Base-by-base conservation (phyloP, 2,888 invertebrate species). In the Prenolepis imparis region DNA sequence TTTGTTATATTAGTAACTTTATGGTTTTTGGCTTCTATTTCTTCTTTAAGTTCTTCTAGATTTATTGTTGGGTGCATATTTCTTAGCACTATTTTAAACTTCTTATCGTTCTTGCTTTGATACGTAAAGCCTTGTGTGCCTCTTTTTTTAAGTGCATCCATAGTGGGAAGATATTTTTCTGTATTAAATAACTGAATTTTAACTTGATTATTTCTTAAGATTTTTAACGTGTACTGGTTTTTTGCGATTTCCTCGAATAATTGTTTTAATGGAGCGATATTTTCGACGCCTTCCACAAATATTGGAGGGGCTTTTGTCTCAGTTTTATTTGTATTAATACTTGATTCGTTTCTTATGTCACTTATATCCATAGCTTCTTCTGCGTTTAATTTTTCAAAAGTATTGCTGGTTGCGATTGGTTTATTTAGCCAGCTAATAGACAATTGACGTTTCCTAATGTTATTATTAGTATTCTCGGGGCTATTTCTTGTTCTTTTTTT, bases 51-150 rank as follows among this genome's bases (percentile, higher is more conserved):
- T n/a, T n/a, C n/a, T n/a, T n/a, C n/a, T n/a, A n/a, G 3, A 11
- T 55, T n/a, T 55, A 12, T 57, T 57, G 12, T 57, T 24, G 57
- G 57, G 12, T 57, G 57, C 24, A 57, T 57, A n/a, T 57, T 57
- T 24, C 57, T 57, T 57, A 57, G 12, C 12, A 57, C 24, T 9
- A 57, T 24, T 24, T 57, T 57, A 9, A 57, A 57, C 12, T 24
- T 57, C 24, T 11, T 57, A 11, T 57, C 24, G 24, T 11, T 12
- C 24, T 57, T 57, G 5, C 12, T 9, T 12, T 57, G 24, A 8
- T 57, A 57, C 4, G 57, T 24, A 8, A 8, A 57, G 24, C 57
- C 57, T 57, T 57, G 57, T 0, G 12, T 57, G 12, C 28, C 57
- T 57, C 5, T 57, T 57, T 57, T 12, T 21, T 57, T 57, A 3